A percentile compares a stretch with the other conserved stretches of the same genome.
Conservation (phyloP, 2,888 invertebrate species). For the Coenonympha glycerion region DNA sequence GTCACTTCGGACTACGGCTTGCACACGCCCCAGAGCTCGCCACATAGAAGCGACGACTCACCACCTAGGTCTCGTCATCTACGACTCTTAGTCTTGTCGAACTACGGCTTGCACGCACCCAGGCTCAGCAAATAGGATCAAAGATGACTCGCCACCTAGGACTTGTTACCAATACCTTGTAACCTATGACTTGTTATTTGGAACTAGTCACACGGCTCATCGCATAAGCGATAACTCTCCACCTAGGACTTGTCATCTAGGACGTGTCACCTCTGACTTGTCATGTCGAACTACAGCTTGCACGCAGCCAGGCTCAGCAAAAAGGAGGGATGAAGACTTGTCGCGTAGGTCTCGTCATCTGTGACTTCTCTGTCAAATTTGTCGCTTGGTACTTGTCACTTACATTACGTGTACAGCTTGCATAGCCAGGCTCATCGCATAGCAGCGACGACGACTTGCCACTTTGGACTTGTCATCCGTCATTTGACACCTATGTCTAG, state of each 20-base stretch:
- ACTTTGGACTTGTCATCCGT: not conserved
- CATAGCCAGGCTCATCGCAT: slow-evolving; percentile 85
- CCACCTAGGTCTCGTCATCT: not conserved
- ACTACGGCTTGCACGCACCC: slow-evolving; percentile 93
- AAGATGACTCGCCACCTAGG: not conserved
- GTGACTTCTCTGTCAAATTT: no score
- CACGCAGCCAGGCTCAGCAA: slow-evolving; percentile 94
- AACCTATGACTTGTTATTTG: not conserved
- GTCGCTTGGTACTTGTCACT: no score
- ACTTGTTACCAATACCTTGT: not conserved
- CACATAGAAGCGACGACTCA: slow-evolving; percentile 59
- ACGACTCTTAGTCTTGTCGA: not conserved
- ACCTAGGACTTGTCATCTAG: not conserved
- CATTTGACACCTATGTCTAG: no score
- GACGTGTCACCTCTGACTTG: not conserved
- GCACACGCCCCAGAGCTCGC: slow-evolving; percentile 91
- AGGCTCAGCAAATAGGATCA: slow-evolving; percentile 80
- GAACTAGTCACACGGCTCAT: no score
- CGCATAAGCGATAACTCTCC: not conserved
- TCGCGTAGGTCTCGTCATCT: not conserved
- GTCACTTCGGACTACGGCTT: slow-evolving; percentile 86
- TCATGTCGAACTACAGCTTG: slow-evolving; percentile 75
- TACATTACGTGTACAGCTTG: no score
- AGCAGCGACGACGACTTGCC: slow-evolving; percentile 16
- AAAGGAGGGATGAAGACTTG: slow-evolving; percentile 37